A percentile compares a stretch with the other conserved stretches of the same genome.
phyloP scores from a whole-genome alignment of 2,113 vertebrate genomes.

The Bubo scandiacus region DNA sequence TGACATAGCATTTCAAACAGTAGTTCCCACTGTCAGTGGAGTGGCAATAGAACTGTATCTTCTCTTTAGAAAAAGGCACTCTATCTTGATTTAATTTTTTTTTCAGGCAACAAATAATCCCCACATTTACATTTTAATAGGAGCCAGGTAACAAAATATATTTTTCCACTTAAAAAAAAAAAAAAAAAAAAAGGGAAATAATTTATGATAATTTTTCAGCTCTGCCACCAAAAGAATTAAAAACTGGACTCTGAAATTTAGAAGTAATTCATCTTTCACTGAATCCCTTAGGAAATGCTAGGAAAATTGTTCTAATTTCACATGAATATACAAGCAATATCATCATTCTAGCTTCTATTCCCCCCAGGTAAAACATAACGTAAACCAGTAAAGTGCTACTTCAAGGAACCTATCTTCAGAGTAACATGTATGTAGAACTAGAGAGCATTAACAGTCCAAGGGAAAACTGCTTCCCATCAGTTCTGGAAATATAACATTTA shows the following conservation, averaged over 20 bases:
- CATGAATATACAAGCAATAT: not conserved
- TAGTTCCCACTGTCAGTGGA: not conserved
- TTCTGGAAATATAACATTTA: not conserved
- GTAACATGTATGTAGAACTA: not conserved
- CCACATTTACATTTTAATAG: not conserved
- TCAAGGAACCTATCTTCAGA: not conserved
- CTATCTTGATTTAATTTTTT: not conserved
- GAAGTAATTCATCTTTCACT: not conserved
- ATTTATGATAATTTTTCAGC: not conserved
- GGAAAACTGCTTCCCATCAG: not conserved
- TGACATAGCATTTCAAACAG: not conserved
- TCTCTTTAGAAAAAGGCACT: not conserved
- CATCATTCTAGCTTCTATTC: not conserved
- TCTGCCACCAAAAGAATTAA: not conserved
- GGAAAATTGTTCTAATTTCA: not conserved
- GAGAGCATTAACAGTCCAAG: not conserved
- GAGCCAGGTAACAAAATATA: not conserved
- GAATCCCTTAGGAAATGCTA: not conserved
- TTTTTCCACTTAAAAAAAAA: not conserved
- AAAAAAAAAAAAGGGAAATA: not conserved
- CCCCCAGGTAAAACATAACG: not conserved
- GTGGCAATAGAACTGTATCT: not conserved
- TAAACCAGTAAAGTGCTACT: not conserved
- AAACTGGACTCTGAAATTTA: not conserved
- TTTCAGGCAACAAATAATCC: not conserved